These are phyloP conservation scores for Diabrotica undecimpunctata DNA, from an alignment of 1,140 invertebrate species.

Conservation along the genomic window DNA sequence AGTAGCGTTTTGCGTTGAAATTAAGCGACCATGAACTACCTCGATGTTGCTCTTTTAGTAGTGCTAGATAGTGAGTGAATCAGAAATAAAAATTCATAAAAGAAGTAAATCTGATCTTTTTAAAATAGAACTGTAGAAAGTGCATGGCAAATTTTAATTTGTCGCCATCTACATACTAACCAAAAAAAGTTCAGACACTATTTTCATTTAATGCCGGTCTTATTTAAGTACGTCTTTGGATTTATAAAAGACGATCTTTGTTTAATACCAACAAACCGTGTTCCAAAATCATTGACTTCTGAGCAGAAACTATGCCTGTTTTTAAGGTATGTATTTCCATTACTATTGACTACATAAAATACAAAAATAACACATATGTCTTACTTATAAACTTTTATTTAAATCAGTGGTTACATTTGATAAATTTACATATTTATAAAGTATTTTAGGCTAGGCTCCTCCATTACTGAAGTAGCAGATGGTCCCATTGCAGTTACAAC, in stretches of 20 bases:
- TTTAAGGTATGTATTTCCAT: too few species aligned
- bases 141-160: slow-evolving; percentile 6
- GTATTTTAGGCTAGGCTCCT: too few species aligned
- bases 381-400: too few species aligned
- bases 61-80: not conserved
- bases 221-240: slow-evolving; percentile 10
- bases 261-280: slow-evolving; percentile 6
- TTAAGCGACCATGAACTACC: slow-evolving; percentile 6
- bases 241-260: slow-evolving; percentile 9
- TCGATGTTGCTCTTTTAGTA: not conserved
- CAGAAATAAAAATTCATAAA: slow-evolving; percentile 3
- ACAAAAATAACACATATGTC: too few species aligned
- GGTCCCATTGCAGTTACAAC: too few species aligned
- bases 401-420: too few species aligned
- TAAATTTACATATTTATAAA: too few species aligned
- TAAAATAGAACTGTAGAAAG: not conserved
- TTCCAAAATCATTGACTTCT: not conserved
- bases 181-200: not conserved
- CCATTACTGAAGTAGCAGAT: too few species aligned
- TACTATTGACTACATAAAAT: too few species aligned
- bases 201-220: slow-evolving; percentile 3
- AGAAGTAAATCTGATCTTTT: too few species aligned
- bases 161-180: slow-evolving; percentile 7
- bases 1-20: not conserved
- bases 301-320: too few species aligned